A percentile compares a stretch with the other conserved stretches of the same genome.
Conservation (phyloP, 2,888 invertebrate genomes). For the Horisme vitalbata region DNA sequence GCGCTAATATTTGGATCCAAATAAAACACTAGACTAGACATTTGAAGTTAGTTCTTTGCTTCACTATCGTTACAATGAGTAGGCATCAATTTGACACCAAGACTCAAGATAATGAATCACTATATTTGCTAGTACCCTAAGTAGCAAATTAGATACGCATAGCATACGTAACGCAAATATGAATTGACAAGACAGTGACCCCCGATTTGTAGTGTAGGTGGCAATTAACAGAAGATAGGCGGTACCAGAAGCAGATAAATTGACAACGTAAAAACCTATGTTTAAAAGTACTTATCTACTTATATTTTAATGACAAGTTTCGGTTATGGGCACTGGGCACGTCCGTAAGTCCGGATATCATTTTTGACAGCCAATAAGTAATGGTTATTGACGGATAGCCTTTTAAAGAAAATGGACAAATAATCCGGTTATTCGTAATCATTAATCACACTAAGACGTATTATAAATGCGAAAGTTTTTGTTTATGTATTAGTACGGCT, state of each 20-base stretch:
- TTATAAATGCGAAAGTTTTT: too few species aligned
- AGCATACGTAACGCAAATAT: conserved; percentile 23
- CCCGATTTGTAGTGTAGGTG: conserved; percentile 52
- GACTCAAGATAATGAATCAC: conserved; percentile 1
- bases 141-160: too few species aligned
- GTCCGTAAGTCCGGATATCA: conserved; percentile 8
- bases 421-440: too few species aligned
- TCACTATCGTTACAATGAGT: conserved; percentile 1
- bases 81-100: conserved; percentile 3
- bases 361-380: conserved; percentile 32
- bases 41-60: too few species aligned
- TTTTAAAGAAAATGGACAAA: background rate
- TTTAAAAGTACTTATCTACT: conserved; percentile 9
- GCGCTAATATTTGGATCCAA: too few species aligned
- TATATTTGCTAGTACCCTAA: too few species aligned
- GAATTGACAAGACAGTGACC: conserved; percentile 46
- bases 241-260: conserved; percentile 45
- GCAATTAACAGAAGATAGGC: conserved; percentile 66
- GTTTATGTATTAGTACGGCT: too few species aligned
- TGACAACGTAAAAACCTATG: conserved; percentile 41
- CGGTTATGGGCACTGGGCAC: conserved; percentile 28
- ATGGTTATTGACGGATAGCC: conserved; percentile 37
- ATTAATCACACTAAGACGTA: too few species aligned
- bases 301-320: conserved; percentile 37
- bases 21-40: too few species aligned